Evolutionary conservation across 2,888 invertebrate genomes (phyloP), one percentile per base, ranked within the genome.

Genomic region (Alloscopus bannaensis): DNA sequence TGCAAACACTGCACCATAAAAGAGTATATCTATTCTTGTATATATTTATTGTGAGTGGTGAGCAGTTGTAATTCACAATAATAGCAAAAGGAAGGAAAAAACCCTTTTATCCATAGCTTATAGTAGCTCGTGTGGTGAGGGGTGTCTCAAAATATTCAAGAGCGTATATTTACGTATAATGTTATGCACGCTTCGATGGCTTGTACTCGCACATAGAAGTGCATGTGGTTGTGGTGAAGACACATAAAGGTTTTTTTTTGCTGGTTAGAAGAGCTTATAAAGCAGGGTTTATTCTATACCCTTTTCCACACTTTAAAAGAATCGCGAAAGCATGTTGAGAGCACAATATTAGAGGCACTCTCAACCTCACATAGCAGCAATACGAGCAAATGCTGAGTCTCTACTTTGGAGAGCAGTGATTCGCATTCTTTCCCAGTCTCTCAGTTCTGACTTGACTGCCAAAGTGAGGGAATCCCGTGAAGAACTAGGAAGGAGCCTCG

Each of bases 401-500:
- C n/a, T n/a, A n/a, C n/a, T n/a, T n/a, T n/a, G n/a, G n/a, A n/a
- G 42, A 45, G 45, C 60, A 70, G 70, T 60, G 70, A 70, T 70
- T 70, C 70, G 45, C 60, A 59, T 70, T 70, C 60, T 70, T 28
- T 22, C 42, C 42, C 40, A 69, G 42, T 24, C 70, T 70, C 59
- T 59, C 70, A 70, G 70, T 70, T 70, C 45, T 70, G 70, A 70
- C 59, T 47, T 42, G 70, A 70, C 70, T 70, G 70, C 70, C 60
- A 70, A 70, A 47, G 59, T 26, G 60, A 60, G 55, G 55, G 42
- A 45, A 13, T 45, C 47, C 18, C n/a, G 52, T 28, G 52, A 66
- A 66, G 22, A 52, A 66, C 6, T 6, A 24, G 52, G 20, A 24
- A 29, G 42, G 42, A 16, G 64, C 29, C 20, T 18, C 18, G 40